These are phyloP conservation scores for Pterocles burchelli DNA, from an alignment of 2,113 vertebrate species.

Conservation along the genomic window DNA sequence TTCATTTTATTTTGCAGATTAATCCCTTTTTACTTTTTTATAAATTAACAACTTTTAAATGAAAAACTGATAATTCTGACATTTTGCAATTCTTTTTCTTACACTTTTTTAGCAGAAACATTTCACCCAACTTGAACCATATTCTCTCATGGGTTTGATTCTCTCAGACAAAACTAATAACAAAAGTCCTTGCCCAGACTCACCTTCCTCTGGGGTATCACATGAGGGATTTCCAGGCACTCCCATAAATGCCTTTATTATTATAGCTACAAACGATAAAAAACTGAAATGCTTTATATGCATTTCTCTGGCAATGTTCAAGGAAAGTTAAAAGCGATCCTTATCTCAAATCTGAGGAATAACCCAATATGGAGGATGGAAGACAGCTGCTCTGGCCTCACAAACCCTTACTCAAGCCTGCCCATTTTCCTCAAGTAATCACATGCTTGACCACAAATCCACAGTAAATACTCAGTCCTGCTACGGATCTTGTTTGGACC, in stretches of 20 bases:
- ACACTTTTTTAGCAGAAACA: background rate
- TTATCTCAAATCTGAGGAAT: background rate
- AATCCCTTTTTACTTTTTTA: background rate
- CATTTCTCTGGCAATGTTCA: background rate
- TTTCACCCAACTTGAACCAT: background rate
- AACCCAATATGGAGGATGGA: background rate
- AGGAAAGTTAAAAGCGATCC: background rate
- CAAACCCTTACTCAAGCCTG: background rate
- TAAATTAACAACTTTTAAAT: background rate
- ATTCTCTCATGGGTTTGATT: background rate
- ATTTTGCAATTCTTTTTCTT: background rate
- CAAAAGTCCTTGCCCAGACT: background rate
- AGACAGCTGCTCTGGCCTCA: background rate
- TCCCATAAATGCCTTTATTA: background rate
- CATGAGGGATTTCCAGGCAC: background rate
- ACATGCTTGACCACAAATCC: accelerated
- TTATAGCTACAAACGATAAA: background rate
- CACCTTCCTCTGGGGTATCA: background rate
- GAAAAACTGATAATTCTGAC: background rate
- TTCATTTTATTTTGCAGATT: background rate
- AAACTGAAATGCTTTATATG: background rate
- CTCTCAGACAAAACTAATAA: background rate
- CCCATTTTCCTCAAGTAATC: background rate
- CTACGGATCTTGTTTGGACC: background rate
- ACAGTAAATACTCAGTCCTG: background rate